Evolutionary conservation across 1,140 invertebrate species (phyloP).

Genomic region (Cepaea nemoralis): DNA sequence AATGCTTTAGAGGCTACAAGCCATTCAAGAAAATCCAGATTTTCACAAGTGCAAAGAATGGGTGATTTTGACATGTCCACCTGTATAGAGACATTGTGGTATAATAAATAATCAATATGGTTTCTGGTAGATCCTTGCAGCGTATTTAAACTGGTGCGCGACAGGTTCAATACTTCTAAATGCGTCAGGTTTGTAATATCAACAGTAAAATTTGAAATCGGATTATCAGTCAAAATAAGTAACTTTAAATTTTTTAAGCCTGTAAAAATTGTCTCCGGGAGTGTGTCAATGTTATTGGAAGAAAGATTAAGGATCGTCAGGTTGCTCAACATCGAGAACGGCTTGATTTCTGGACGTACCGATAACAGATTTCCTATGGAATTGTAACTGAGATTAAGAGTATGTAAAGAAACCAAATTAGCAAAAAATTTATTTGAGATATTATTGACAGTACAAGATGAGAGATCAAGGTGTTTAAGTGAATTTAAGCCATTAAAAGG

Average conservation of each 20-base stretch:
- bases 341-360: neutral
- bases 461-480: neutral
- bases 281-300: conserved; percentile 40
- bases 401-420: neutral
- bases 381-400: conserved; percentile 2
- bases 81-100: neutral
- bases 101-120: neutral
- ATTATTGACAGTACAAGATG: neutral
- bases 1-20: neutral
- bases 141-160: neutral
- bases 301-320: conserved; percentile 46
- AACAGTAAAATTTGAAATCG: conserved; percentile 31
- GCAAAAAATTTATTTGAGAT: neutral
- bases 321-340: conserved; percentile 29
- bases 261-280: conserved; percentile 35
- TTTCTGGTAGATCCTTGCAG: neutral
- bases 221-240: conserved; percentile 45
- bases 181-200: conserved; percentile 42
- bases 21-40: conserved; percentile 15
- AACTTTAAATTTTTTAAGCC: conserved; percentile 23
- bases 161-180: conserved; percentile 39
- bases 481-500: neutral
- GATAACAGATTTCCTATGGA: conserved; percentile 19
- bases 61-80: neutral
- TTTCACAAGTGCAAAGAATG: neutral